Base-by-base conservation (phyloP, 1,140 invertebrate genomes). In the Pogonomyrmex barbatus region DNA sequence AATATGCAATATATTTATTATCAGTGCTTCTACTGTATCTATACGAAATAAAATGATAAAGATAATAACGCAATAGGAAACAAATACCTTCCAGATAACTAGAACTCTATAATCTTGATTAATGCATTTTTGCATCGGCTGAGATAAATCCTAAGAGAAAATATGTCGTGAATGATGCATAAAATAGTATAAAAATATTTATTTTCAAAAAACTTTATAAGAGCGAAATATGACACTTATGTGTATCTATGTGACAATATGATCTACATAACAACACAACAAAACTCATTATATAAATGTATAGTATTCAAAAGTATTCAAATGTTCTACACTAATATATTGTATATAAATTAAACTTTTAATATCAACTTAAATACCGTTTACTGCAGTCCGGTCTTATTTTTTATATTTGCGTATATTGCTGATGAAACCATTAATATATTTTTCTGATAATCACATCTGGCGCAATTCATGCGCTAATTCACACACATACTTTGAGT, bases 1-100 rank as follows among this genome's bases (percentile, higher is more conserved):
- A 45, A n/a, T n/a, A 5, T 36, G 36, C 12, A 62, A 36, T 14
- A 67, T n/a, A 67, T 45, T 24, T 45, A 45, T 42, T 67, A 24
- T 24, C 24, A 24, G 1, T 67, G 36, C 45, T 67, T 67, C 50
- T 75, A 45, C 50, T 12, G 2, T 70, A 73, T 39, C 12, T 6
- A 33, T 4, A 3, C 9, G 1, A 4, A 56, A 39, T 12, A 75
- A 75, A 75, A 39, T 42, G 14, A n/a, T n/a, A n/a, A 14, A 75
- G 33, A 75, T 75, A 54, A 75, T 14, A 9, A 6, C 17, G 47
- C 45, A 56, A 3, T 70, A 70, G 47, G 67, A 68, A 1, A 56
- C 1, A 56, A n/a, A 33, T n/a, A n/a, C 2, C 17, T 73, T 36
- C 14, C 6, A 36, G 17, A 52, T 73, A 56, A 75, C 4, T 36